A percentile compares a stretch with the other conserved stretches of the same genome.
These are phyloP conservation scores for Addax nasomaculatus DNA, from an alignment of 2,113 vertebrate species.

Conservation along the genomic window DNA sequence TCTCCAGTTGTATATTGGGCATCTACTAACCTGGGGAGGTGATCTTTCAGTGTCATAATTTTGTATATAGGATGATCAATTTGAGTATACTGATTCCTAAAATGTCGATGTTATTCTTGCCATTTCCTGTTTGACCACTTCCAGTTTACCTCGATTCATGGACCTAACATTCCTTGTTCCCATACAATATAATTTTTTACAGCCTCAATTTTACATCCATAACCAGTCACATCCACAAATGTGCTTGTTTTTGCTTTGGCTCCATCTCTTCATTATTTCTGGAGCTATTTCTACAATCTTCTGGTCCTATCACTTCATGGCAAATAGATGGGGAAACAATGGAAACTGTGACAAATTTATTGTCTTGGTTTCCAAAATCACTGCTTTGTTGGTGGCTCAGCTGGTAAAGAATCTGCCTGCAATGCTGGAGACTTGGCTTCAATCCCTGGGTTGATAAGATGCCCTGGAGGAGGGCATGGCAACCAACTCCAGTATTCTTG, in stretches of 20 bases:
- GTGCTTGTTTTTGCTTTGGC: not conserved
- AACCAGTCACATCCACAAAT: not conserved
- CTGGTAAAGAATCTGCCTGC: not conserved
- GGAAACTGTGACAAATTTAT: not conserved
- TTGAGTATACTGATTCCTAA: not conserved
- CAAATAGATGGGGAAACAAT: not conserved
- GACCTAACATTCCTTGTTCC: not conserved
- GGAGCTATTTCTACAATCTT: not conserved
- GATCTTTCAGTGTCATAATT: not conserved
- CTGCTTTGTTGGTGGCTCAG: not conserved
- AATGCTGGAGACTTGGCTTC: not conserved
- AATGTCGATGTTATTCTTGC: not conserved
- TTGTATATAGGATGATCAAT: not conserved
- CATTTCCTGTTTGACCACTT: not conserved
- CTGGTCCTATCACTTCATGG: not conserved
- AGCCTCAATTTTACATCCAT: not conserved
- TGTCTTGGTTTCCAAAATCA: not conserved
- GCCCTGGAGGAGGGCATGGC: not conserved
- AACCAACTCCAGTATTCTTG: not conserved
- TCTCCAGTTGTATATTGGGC: not conserved
- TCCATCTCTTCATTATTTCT: not conserved
- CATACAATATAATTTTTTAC: not conserved
- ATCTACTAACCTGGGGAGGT: not conserved
- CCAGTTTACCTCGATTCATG: not conserved
- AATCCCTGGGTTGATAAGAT: not conserved